Conservation (phyloP, 1,140 invertebrate genomes). For the Hypothenemus hampei region DNA sequence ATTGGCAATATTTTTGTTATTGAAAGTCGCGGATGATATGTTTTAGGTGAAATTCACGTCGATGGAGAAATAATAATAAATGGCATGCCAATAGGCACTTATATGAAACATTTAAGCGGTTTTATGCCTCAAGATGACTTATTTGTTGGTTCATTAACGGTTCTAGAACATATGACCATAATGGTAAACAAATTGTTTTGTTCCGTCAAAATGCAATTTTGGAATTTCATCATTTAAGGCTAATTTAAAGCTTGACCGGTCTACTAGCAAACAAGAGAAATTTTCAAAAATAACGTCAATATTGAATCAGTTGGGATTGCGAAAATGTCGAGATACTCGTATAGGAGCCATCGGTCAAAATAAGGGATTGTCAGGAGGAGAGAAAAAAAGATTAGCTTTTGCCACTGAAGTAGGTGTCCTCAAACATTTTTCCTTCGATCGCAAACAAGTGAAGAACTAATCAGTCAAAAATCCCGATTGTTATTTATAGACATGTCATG, state of each 20-base stretch:
- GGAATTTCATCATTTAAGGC: slow-evolving; percentile 55
- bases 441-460: too few species aligned
- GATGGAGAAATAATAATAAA: slow-evolving; percentile 74
- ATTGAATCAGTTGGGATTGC: slow-evolving; percentile 67
- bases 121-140: slow-evolving; percentile 94
- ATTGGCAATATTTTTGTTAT: too few species aligned
- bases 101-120: slow-evolving; percentile 77
- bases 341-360: slow-evolving; percentile 68
- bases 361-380: slow-evolving; percentile 90
- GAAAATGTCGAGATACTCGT: slow-evolving; percentile 60
- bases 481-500: too few species aligned
- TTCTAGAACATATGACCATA: slow-evolving; percentile 83
- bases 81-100: slow-evolving; percentile 60
- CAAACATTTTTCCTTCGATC: too few species aligned
- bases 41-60: slow-evolving; percentile 46
- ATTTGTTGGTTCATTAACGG: slow-evolving; percentile 82
- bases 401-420: slow-evolving; percentile 82
- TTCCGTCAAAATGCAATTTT: background rate
- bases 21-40: too few species aligned
- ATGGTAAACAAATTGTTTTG: slow-evolving; percentile 64
- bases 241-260: slow-evolving; percentile 69
- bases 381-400: slow-evolving; percentile 88
- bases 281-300: slow-evolving; percentile 64
- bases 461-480: too few species aligned
- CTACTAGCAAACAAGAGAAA: slow-evolving; percentile 54